phyloP scores from a whole-genome alignment of 2,888 invertebrate genomes.

The Nematopogon swammerdamellus region DNA sequence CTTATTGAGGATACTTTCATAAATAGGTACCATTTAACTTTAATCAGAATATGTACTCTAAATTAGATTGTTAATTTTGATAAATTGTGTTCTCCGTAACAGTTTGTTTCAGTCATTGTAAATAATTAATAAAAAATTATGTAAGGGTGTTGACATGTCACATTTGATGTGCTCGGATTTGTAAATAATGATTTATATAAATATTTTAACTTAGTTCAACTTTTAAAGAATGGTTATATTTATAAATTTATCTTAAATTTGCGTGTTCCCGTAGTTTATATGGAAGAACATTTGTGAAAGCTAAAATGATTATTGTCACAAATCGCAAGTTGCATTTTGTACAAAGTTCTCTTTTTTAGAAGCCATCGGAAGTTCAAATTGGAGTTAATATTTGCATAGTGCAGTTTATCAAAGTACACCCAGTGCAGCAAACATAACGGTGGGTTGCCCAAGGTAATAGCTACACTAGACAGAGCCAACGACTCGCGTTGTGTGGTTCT shows the following conservation, averaged over 20 bases:
- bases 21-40: no score
- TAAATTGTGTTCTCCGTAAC: no score
- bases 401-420: neutral
- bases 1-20: no score
- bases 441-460: neutral
- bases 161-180: constrained; percentile 37
- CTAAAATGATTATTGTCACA: constrained; percentile 40
- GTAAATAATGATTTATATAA: constrained; percentile 50
- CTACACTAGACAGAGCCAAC: neutral
- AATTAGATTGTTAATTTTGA: no score
- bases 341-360: neutral
- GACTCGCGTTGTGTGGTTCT: no score
- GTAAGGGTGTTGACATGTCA: constrained; percentile 35
- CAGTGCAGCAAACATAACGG: neutral
- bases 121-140: constrained; percentile 38
- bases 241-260: constrained; percentile 49
- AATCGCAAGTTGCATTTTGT: constrained; percentile 30
- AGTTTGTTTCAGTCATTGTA: constrained; percentile 41
- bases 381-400: neutral
- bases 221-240: constrained; percentile 48
- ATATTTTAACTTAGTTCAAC: constrained; percentile 22
- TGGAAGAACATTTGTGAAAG: constrained; percentile 10
- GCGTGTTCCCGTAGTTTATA: constrained; percentile 45
- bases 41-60: no score
- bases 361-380: neutral